Evolutionary conservation across 2,797 vertebrate species (phyloP), one percentile per base, ranked within the genome.

Genomic region (Dicrostonyx torquatus): DNA sequence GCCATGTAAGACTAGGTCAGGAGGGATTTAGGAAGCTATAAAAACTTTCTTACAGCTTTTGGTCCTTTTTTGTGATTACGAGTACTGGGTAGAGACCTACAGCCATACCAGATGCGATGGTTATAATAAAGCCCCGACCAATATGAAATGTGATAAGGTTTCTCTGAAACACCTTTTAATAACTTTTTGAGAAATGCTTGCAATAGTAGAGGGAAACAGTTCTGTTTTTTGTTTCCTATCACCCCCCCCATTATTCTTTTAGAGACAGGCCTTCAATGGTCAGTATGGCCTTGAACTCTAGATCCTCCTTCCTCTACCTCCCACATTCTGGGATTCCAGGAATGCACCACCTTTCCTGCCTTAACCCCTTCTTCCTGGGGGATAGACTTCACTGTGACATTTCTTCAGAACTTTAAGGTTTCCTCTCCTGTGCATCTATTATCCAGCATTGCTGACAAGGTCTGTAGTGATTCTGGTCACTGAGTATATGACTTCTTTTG

Each of bases 101-200:
- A 84, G 12, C 14, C 15, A 12, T 40, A 26, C 2, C 14, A 91
- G 14, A 53, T 43, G 43, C 55, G 26, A 37, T 1, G n/a, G 18
- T 40, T 76, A 24, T 48, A 66, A 66, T n/a, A 48, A 14, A 66
- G 18, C 4, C 43, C 20, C 1, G 72, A 2, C 13, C 60, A 66
- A 85, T 80, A 24, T 64, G 83, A 86, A 79, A 40, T 7, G 6
- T 53, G 45, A 10, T 78, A 18, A n/a, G 37, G 48, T 29, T 72
- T 72, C 66, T 72, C 26, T 53, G 64, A 31, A 75, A 43, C 7
- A 34, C 45, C 9, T 43, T 76, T 83, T 78, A 92, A 78, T 48
- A 64, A 70, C 79, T 93, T 43, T 89, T 89, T 82, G 31, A 60
- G 29, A 86, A 92, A 53, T 72, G 29, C 84, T 87, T 94, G 12